Evolutionary conservation across 1,140 invertebrate genomes (phyloP).

Genomic region (Macrocentrus cingulum): DNA sequence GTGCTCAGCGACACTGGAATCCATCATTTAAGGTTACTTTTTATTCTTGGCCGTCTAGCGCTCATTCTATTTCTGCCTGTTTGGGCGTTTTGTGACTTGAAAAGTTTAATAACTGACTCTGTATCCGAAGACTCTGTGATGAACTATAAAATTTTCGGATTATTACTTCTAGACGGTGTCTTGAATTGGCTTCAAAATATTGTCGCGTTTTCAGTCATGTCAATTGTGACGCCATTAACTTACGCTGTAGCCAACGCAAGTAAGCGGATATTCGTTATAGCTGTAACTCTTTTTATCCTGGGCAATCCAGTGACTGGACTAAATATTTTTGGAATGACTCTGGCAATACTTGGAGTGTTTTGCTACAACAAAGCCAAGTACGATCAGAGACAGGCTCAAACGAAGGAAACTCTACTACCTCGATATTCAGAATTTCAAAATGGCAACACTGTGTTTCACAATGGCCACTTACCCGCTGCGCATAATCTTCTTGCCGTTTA

Average conservation of each 20-base stretch:
- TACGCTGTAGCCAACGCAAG: slow-evolving; percentile 95
- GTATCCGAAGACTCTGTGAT: slow-evolving; percentile 50
- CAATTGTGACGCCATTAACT: slow-evolving; percentile 85
- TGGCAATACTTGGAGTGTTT: slow-evolving; percentile 89
- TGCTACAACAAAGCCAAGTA: slow-evolving; percentile 86
- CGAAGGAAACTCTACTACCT: slow-evolving; percentile 61
- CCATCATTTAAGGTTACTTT: slow-evolving; percentile 85
- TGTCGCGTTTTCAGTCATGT: slow-evolving; percentile 90
- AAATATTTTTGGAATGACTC: slow-evolving; percentile 88
- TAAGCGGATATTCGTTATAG: slow-evolving; percentile 94
- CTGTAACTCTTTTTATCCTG: slow-evolving; percentile 82
- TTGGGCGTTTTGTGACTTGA: slow-evolving; percentile 79
- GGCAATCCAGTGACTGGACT: slow-evolving; percentile 88
- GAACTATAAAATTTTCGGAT: slow-evolving; percentile 59
- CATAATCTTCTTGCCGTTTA: slow-evolving; percentile 28
- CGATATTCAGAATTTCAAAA: slow-evolving; percentile 38
- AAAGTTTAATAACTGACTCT: slow-evolving; percentile 66
- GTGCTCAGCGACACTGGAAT: slow-evolving; percentile 84
- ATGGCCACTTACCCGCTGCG: slow-evolving; percentile 41
- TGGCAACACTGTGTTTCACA: slow-evolving; percentile 30
- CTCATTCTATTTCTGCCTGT: slow-evolving; percentile 84
- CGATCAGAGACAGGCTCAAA: slow-evolving; percentile 65
- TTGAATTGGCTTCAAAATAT: slow-evolving; percentile 95
- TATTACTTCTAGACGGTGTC: slow-evolving; percentile 82
- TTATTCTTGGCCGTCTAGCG: slow-evolving; percentile 77